Base-by-base conservation (phyloP, 2,888 invertebrate genomes). In the Laspeyria flexula region DNA sequence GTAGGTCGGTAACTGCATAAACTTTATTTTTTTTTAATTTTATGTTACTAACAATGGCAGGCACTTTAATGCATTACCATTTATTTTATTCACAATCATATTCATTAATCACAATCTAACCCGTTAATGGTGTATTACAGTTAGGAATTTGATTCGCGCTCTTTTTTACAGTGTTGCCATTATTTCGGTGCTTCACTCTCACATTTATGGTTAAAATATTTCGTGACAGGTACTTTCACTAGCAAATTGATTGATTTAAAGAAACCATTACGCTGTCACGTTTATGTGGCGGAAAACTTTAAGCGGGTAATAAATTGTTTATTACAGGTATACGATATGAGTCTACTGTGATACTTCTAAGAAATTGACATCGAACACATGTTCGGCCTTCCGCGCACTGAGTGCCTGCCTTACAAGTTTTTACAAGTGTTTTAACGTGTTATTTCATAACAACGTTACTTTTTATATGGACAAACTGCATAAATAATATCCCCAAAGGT, bases 161-260 rank as follows among this genome's bases (percentile, higher is more conserved):
- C 39, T 51, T 42, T 53, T 25, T 43, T 15, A 43, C 54, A 29
- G 48, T 60, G 60, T 11, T 65, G 54, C 54, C 51, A 64, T 31
- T 58, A 49, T 53, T 56, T 38, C 43, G 39, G 43, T 23, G 16
- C 12, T 43, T 45, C 60, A 55, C 59, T 67, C 66, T 69, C 60
- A 50, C 54, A 51, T 73, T 72, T 64, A 66, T 66, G 54, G 69
- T 50, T 55, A 46, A 43, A 39, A 39, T 54, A 45, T 50, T 43
- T 47, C 52, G 56, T 65, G 63, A 54, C 60, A 59, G 50, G 46
- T 50, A 69, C 66, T 69, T 68, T 68, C 64, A 51, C 67, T 70
- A 31, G 41, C 31, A 47, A 43, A 42, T 55, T 51, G 65, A 66
- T 65, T 55, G 65, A 65, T 60, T 58, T 53, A 49, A 41, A 5